Evolutionary conservation across 2,888 invertebrate species (phyloP).

Genomic region (Tillus elongatus): DNA sequence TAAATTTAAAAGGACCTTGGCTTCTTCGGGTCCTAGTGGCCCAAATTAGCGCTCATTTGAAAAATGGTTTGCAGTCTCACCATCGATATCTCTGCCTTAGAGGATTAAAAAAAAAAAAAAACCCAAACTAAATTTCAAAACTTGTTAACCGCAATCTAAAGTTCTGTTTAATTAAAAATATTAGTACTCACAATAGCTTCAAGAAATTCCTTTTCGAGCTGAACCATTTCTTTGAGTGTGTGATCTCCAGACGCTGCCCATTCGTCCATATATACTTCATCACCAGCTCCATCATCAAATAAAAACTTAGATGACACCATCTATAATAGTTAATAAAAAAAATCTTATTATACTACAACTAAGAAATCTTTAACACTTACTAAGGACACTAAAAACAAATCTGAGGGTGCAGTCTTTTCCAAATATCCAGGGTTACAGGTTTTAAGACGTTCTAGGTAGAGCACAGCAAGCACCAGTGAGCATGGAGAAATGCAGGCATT

Average conservation of each 20-base stretch:
- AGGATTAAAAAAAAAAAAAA: too few species aligned
- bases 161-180: constrained; percentile 10
- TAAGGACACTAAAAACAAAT: constrained; percentile 89
- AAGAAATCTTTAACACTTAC: too few species aligned
- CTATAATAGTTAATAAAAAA: constrained; percentile 44
- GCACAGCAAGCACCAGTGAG: constrained; percentile 82
- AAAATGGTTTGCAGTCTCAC: too few species aligned
- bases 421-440: constrained; percentile 75
- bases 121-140: too few species aligned
- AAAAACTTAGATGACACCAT: constrained; percentile 95
- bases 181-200: constrained; percentile 69
- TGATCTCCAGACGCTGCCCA: constrained; percentile 85
- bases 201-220: constrained; percentile 80
- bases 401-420: constrained; percentile 73
- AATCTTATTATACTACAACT: too few species aligned
- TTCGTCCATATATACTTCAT: constrained; percentile 83
- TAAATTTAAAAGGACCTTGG: too few species aligned
- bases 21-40: too few species aligned
- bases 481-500: constrained; percentile 85
- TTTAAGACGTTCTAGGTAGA: constrained; percentile 87
- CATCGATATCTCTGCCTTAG: too few species aligned
- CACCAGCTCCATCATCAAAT: constrained; percentile 86
- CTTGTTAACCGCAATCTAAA: too few species aligned
- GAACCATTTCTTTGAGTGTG: constrained; percentile 62
- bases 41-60: too few species aligned